These are phyloP conservation scores for Gymnocephalus cernua DNA, from an alignment of 2,113 vertebrate genomes.

Conservation along the genomic window DNA sequence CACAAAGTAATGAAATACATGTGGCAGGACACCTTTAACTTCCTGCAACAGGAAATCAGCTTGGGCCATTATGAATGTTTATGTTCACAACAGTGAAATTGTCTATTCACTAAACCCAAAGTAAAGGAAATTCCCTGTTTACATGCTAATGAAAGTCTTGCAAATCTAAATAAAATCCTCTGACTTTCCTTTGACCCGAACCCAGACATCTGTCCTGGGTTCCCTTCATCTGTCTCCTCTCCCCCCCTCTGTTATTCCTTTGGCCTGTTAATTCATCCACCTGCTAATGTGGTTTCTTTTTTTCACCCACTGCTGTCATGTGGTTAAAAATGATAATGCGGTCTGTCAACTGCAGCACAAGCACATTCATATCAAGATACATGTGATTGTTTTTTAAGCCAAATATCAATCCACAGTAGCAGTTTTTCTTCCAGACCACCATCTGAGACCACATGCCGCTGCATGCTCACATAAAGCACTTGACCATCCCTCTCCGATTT, in stretches of 20 bases:
- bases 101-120: too few relatives aligned
- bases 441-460: conserved; percentile 5
- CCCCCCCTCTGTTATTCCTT: conserved; percentile 1
- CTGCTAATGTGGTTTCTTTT: not conserved
- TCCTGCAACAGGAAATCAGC: too few relatives aligned
- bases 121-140: not conserved
- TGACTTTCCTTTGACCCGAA: conserved; percentile 37
- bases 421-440: conserved; percentile 16
- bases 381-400: too few relatives aligned
- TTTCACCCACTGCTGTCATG: conserved; percentile 37
- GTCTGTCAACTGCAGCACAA: not conserved
- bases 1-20: too few relatives aligned
- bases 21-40: too few relatives aligned
- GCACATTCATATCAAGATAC: too few relatives aligned
- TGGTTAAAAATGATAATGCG: conserved; percentile 12
- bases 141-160: too few relatives aligned
- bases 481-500: conserved; percentile 1
- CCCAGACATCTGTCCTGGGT: conserved; percentile 29
- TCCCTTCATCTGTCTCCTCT: conserved; percentile 22
- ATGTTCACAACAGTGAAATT: too few relatives aligned
- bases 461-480: conserved; percentile 20
- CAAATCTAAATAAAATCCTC: not conserved
- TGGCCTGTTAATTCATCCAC: not conserved
- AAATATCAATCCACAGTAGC: not conserved
- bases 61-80: too few relatives aligned